Conservation (phyloP, 2,888 invertebrate species). For the Drosophila mettleri region DNA sequence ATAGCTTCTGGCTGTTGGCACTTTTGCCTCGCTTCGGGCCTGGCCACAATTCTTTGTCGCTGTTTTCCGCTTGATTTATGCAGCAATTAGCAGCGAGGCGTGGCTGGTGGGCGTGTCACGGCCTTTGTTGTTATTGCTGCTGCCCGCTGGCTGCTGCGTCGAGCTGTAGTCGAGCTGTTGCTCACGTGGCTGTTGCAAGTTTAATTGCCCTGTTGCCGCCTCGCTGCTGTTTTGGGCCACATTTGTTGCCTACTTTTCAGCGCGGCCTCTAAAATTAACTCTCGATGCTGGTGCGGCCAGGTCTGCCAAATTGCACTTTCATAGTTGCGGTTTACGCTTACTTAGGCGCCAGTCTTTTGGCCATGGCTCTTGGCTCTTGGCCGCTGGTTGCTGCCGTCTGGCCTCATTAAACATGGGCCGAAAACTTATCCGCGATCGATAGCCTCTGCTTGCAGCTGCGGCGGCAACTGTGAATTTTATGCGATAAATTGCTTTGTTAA, state of each 20-base stretch:
- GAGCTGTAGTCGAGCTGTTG: constrained; percentile 27
- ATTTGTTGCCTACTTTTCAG: constrained; percentile 62
- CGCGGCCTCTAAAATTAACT: constrained; percentile 28
- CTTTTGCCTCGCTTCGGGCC: constrained; percentile 3
- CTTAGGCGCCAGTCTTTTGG: constrained; percentile 35
- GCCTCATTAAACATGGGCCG: constrained; percentile 50
- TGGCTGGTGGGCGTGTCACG: constrained; percentile 19
- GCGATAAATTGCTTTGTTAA: constrained; percentile 78
- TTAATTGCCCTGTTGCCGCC: constrained; percentile 51
- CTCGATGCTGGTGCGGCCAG: constrained; percentile 14
- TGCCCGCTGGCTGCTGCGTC: constrained; percentile 25
- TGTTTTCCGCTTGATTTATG: constrained; percentile 72
- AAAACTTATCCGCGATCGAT: constrained; percentile 49
- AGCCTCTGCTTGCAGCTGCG: constrained; percentile 29
- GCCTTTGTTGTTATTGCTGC: constrained; percentile 20
- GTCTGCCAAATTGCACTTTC: constrained; percentile 36
- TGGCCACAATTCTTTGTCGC: constrained; percentile 15
- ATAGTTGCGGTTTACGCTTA: constrained; percentile 41
- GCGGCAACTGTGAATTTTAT: constrained; percentile 61
- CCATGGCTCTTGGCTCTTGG: constrained; percentile 46
- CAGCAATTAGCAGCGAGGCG: constrained; percentile 65
- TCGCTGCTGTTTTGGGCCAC: constrained; percentile 23
- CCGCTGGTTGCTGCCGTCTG: constrained; percentile 19
- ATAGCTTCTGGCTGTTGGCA: not conserved
- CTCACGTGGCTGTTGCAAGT: constrained; percentile 44